phyloP scores from a whole-genome alignment of 1,140 invertebrate genomes.

The Neodiprion lecontei region DNA sequence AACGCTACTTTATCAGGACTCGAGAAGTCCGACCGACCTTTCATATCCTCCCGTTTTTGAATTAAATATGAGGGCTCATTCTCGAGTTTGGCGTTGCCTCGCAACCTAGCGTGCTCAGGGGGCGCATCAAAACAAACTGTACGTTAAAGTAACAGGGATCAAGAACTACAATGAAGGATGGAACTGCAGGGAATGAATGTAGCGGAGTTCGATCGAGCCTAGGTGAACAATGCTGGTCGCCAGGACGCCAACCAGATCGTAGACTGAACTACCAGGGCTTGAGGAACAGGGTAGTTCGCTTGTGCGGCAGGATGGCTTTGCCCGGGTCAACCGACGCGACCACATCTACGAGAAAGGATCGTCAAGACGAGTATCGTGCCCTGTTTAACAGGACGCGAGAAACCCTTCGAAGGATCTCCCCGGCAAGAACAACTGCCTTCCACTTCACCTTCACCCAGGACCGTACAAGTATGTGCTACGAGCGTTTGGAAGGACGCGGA shows the following conservation, averaged over 20 bases:
- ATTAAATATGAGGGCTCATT: neutral
- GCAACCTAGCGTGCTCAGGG: neutral
- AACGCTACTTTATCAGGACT: neutral
- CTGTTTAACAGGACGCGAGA: neutral
- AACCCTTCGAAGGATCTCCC: neutral
- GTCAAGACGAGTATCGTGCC: neutral
- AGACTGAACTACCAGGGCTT: neutral
- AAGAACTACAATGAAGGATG: neutral
- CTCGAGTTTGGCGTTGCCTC: neutral
- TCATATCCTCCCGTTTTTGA: neutral
- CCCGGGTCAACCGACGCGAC: neutral
- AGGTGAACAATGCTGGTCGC: neutral
- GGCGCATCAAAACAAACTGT: constrained; percentile 4
- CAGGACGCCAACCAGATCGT: neutral
- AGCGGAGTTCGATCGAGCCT: neutral
- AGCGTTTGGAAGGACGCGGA: neutral
- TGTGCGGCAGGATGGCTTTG: neutral
- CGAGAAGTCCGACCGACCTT: neutral
- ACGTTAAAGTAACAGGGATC: constrained; percentile 1
- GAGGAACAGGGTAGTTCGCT: neutral
- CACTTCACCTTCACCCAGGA: neutral
- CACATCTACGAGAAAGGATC: neutral
- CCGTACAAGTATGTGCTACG: neutral
- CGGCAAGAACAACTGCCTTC: neutral
- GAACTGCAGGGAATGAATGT: neutral